Base-by-base conservation (phyloP, 2,113 vertebrate species). In the Fregata magnificens region DNA sequence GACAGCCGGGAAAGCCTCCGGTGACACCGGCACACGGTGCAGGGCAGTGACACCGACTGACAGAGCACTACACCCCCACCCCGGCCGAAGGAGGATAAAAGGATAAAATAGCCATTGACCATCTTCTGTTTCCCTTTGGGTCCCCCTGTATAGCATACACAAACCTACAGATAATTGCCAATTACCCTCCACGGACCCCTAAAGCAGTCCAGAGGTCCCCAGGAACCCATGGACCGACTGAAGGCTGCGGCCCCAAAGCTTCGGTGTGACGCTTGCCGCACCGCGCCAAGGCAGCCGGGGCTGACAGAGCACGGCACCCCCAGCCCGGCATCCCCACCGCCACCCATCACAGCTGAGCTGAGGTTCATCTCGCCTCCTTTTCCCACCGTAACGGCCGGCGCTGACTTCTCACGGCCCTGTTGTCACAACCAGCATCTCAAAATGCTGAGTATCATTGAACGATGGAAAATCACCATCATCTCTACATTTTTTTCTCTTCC, bases 181-280 rank as follows among this genome's bases (percentile, higher is more conserved):
- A 4, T 13, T 26, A 29, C 44, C n/a, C 26, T 13, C 49, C 49
- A 15, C 38, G 21, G 32, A 36, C 8, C 73, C 40, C 65, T 28
- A 34, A 7, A 29, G 24, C 56, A 40, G 49, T 1, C 56, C 38
- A 17, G 38, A 38, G 15, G 47, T 34, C 15, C 73, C 26, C 17
- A 14, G 24, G 36, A 16, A 50, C n/a, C 40, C 7, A 2, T 0
- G 5, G 40, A 18, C 31, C 1, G 2, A 5, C 17, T 11, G 14
- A 38, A 38, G 34, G 34, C 26, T 53, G 26, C 38, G 26, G 49
- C 38, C 26, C 32, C 38, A 25, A 36, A 52, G 34, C 58, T 24
- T 22, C 2, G 10, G 56, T 10, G 3, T 7, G 12, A 36, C 2
- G 12, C n/a, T 21, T 15, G 34, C 50, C 2, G 5, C 17, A 25